Base-by-base conservation (phyloP, 2,888 invertebrate genomes). In the Muschampia plurimacula region DNA sequence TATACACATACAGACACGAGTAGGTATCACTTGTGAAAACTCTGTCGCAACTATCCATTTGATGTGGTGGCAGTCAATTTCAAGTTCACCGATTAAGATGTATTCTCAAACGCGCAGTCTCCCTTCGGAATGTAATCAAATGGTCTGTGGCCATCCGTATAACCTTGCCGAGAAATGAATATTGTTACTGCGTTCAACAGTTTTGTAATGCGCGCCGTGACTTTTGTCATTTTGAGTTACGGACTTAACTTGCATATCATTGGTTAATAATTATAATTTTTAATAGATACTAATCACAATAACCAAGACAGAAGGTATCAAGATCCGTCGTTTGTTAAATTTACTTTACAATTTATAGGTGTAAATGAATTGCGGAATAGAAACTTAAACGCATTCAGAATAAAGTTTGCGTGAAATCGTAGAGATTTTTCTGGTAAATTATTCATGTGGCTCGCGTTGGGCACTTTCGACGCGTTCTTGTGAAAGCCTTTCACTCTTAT, bases 401-500 rank as follows among this genome's bases (percentile, higher is more conserved):
- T 93, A 89, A 89, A 89, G 88, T 90, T 87, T 83, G 86, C 88
- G 93, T 92, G 93, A 93, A 94, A 94, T 92, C 93, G 93, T 91
- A 90, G 92, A 93, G 93, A 93, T 92, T 92, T 93, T 93, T 93
- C 92, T 94, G 93, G 92, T 93, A 92, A 93, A 94, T 94, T 92
- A 94, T 94, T 93, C 93, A 94, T 93, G 91, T 92, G 86, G 88
- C 89, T 89, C 86, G 89, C 89, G 89, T 87, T 89, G 90, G 87
- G 85, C 84, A 92, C 93, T 93, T 93, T 93, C 93, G 88, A 91
- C 85, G 86, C 85, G 87, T 86, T 92, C 90, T 87, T 84, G 88
- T 87, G 89, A 92, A 91, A 93, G 92, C 88, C 93, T 93, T 93
- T 94, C 93, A 92, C 93, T 94, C 91, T 93, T 91, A 90, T 90